Evolutionary conservation across 2,113 vertebrate genomes (phyloP).

Genomic region (Dermatemys mawii): DNA sequence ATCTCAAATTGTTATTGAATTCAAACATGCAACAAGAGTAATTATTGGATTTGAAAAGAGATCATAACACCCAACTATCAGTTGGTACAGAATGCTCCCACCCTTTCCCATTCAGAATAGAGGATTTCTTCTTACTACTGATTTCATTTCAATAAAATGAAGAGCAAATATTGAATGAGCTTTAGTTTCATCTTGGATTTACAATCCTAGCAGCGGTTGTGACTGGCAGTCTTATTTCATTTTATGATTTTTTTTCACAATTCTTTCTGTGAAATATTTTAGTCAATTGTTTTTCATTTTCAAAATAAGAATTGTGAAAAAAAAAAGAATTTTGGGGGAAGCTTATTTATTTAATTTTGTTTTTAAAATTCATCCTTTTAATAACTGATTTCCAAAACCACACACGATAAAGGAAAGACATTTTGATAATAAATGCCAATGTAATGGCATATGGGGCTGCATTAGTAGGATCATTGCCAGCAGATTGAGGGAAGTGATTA

Average conservation of each 20-base stretch:
- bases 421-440: rapidly evolving
- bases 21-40: neutral
- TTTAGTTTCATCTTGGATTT: neutral
- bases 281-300: neutral
- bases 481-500: too few species aligned
- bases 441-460: neutral
- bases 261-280: neutral
- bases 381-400: neutral
- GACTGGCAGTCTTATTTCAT: neutral
- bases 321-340: neutral
- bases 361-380: neutral
- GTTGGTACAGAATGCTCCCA: neutral
- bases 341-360: neutral
- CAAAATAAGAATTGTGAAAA: neutral
- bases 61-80: neutral
- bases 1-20: neutral
- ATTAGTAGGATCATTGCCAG: too few species aligned
- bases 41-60: neutral
- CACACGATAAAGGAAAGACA: neutral
- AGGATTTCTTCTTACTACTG: neutral
- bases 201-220: neutral
- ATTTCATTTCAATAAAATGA: neutral
- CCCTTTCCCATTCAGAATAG: neutral
- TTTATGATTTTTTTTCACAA: neutral
- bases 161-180: neutral